Conservation (phyloP, 2,888 invertebrate species). For the Mythimna ferrago region DNA sequence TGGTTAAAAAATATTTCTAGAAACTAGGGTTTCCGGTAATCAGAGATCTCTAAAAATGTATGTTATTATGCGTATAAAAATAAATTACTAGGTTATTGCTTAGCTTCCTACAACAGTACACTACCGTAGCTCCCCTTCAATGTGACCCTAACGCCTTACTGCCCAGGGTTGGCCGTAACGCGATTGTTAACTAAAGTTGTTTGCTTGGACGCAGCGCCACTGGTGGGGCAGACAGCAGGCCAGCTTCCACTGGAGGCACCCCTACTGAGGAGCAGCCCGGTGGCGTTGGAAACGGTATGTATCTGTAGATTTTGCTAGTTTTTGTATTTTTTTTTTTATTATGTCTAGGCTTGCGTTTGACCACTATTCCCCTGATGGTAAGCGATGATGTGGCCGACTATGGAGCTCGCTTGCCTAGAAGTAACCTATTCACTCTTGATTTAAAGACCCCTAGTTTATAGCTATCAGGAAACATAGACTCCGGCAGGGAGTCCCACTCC, state of each 20-base stretch:
- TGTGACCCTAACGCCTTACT: constrained; percentile 6
- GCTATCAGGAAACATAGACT: too few relatives aligned
- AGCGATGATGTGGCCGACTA: too few relatives aligned
- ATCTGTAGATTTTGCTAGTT: background rate
- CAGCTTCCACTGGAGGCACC: constrained; percentile 94
- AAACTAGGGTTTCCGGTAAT: background rate
- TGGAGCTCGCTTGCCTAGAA: too few relatives aligned
- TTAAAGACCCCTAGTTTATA: too few relatives aligned
- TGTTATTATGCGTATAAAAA: background rate
- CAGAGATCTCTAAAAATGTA: too few relatives aligned
- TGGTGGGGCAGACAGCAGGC: constrained; percentile 97
- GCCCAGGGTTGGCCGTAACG: background rate
- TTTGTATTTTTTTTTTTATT: too few relatives aligned
- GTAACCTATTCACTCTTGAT: too few relatives aligned
- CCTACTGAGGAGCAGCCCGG: constrained; percentile 95
- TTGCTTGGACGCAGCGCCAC: constrained; percentile 93
- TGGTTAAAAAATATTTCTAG: background rate
- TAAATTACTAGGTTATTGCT: constrained; percentile 14
- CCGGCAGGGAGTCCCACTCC: too few relatives aligned
- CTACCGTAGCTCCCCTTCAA: constrained; percentile 1
- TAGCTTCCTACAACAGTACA: constrained; percentile 34
- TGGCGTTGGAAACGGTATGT: constrained; percentile 92
- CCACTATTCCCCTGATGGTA: too few relatives aligned
- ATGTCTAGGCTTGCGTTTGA: too few relatives aligned
- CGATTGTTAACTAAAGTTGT: constrained; percentile 38